Evolutionary conservation across 2,888 invertebrate species (phyloP).

Genomic region (Anaspis maculata): DNA sequence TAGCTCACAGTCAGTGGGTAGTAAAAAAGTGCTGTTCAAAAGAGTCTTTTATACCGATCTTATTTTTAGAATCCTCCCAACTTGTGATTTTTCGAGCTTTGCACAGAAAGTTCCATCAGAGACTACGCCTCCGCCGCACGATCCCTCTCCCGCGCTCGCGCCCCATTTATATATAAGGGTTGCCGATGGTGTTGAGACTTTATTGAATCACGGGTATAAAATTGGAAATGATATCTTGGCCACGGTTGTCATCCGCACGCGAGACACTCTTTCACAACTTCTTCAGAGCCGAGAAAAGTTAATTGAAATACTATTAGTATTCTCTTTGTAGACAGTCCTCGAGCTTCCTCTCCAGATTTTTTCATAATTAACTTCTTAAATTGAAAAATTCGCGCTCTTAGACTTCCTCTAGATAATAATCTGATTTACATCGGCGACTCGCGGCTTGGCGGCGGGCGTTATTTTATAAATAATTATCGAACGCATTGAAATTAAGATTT

Average conservation of each 20-base stretch:
- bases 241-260: slow-evolving; percentile 35
- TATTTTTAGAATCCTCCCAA: too few relatives aligned
- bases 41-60: too few relatives aligned
- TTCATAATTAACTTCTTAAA: slow-evolving; percentile 37
- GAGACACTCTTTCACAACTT: slow-evolving; percentile 38
- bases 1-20: too few relatives aligned
- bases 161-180: slow-evolving; percentile 26
- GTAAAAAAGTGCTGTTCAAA: too few relatives aligned
- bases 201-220: slow-evolving; percentile 39
- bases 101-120: too few relatives aligned
- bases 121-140: too few relatives aligned
- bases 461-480: too few relatives aligned
- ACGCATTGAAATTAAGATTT: too few relatives aligned
- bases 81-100: too few relatives aligned
- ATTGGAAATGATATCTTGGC: slow-evolving; percentile 41
- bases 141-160: too few relatives aligned
- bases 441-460: too few relatives aligned
- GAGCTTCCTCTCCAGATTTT: slow-evolving; percentile 28
- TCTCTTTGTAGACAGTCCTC: slow-evolving; percentile 33
- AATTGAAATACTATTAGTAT: slow-evolving; percentile 40
- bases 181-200: slow-evolving; percentile 40
- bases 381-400: slow-evolving; percentile 27
- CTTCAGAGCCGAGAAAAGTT: slow-evolving; percentile 33
- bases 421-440: slow-evolving; percentile 14
- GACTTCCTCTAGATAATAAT: slow-evolving; percentile 14